phyloP scores from a whole-genome alignment of 2,888 invertebrate genomes.

The Epinotia bilunana region DNA sequence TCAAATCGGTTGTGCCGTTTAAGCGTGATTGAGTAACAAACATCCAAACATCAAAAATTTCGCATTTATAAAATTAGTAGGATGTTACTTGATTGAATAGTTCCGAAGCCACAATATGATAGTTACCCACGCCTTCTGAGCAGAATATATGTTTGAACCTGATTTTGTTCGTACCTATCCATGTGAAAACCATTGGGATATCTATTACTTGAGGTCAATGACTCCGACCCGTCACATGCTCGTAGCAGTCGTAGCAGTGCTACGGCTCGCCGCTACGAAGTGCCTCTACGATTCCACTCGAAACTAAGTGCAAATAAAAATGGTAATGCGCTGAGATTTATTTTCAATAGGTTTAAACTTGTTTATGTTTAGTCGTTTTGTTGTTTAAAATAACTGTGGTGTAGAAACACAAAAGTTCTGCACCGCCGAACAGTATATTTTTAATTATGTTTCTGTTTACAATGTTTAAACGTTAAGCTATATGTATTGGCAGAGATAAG shows the following conservation, averaged over 20 bases:
- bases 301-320: slow-evolving; percentile 5
- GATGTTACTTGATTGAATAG: no score
- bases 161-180: neutral
- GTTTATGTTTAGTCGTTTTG: neutral
- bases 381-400: neutral
- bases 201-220: slow-evolving; percentile 22
- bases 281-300: slow-evolving; percentile 18
- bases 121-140: no score
- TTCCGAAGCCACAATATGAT: no score
- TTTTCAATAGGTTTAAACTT: neutral
- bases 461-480: no score
- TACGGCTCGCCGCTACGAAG: slow-evolving; percentile 7
- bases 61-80: no score
- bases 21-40: no score
- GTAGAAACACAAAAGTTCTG: neutral
- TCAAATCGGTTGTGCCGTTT: no score
- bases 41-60: no score
- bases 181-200: slow-evolving; percentile 10
- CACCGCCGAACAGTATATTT: no score
- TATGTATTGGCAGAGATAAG: no score
- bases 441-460: no score
- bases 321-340: neutral
- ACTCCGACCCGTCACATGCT: neutral
- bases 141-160: neutral
- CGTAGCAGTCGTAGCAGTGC: neutral